Evolutionary conservation across 1,140 invertebrate genomes (phyloP).

Genomic region (Augochlora pura): DNA sequence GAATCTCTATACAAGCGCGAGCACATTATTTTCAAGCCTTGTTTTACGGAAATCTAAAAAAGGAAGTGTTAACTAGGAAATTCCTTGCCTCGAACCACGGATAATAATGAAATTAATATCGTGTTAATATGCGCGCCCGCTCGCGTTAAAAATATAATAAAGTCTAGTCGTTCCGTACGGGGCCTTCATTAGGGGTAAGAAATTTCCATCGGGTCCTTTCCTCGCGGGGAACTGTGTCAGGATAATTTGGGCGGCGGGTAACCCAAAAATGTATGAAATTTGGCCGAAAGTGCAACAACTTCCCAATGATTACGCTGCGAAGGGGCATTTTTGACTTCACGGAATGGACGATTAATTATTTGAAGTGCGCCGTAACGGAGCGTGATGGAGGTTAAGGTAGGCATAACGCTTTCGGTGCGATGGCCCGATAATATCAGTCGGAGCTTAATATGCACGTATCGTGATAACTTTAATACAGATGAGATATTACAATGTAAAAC

Average conservation of each 20-base stretch:
- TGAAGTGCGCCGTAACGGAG: neutral
- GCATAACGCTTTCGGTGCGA: neutral
- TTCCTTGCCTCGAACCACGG: too few relatives aligned
- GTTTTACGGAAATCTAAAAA: too few relatives aligned
- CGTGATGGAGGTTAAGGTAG: neutral
- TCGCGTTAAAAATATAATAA: too few relatives aligned
- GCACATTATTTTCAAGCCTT: too few relatives aligned
- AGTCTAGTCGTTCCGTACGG: too few relatives aligned
- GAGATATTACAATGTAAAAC: neutral
- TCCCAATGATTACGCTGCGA: neutral
- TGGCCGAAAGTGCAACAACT: too few relatives aligned
- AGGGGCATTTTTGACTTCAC: neutral
- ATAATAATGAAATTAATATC: too few relatives aligned
- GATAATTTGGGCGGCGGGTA: neutral
- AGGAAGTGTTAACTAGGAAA: too few relatives aligned
- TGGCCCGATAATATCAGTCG: constrained; percentile 26
- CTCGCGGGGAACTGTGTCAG: neutral
- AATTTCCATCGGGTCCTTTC: neutral
- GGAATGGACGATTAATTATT: neutral
- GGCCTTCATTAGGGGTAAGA: neutral
- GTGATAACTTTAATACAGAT: constrained; percentile 4
- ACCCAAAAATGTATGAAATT: neutral
- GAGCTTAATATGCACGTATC: constrained; percentile 14
- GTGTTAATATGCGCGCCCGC: too few relatives aligned
- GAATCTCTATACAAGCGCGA: too few relatives aligned